phyloP scores from a whole-genome alignment of 23 tunicate genomes.

The Botrylloides violaceus region DNA sequence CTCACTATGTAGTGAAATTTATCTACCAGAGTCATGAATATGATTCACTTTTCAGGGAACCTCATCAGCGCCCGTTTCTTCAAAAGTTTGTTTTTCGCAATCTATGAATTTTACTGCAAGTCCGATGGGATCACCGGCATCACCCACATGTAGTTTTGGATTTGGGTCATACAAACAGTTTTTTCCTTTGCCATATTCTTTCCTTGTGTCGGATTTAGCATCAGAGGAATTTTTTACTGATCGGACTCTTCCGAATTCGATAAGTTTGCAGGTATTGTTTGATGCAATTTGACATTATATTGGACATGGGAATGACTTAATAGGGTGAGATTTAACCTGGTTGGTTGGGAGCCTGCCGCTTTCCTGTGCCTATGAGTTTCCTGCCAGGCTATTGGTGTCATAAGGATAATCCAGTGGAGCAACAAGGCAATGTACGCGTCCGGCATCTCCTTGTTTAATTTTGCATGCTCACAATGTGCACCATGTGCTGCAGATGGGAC shows the following conservation, averaged over 20 bases:
- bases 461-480: too few relatives aligned
- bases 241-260: conserved; percentile 17
- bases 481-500: too few relatives aligned
- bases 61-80: conserved; percentile 8
- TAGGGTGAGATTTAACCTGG: too few relatives aligned
- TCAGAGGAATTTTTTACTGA: conserved; percentile 56
- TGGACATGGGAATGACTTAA: too few relatives aligned
- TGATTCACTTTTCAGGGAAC: not conserved
- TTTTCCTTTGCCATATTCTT: conserved; percentile 23
- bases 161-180: not conserved
- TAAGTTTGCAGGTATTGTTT: conserved; percentile 16
- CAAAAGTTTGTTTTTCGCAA: conserved; percentile 2
- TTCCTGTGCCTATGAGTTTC: too few relatives aligned
- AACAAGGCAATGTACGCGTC: too few relatives aligned
- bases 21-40: too few relatives aligned
- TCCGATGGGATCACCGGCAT: not conserved
- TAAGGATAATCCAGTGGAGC: too few relatives aligned
- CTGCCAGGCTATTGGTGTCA: too few relatives aligned
- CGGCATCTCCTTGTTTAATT: too few relatives aligned
- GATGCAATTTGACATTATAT: too few relatives aligned
- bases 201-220: conserved; percentile 31
- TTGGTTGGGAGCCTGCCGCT: too few relatives aligned
- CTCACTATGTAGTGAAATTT: not conserved
- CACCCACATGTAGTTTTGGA: conserved; percentile 4
- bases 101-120: not conserved